A percentile compares a stretch with the other conserved stretches of the same genome.
Evolutionary conservation across 2,113 vertebrate species (phyloP).

Genomic region (Pygoscelis adeliae): DNA sequence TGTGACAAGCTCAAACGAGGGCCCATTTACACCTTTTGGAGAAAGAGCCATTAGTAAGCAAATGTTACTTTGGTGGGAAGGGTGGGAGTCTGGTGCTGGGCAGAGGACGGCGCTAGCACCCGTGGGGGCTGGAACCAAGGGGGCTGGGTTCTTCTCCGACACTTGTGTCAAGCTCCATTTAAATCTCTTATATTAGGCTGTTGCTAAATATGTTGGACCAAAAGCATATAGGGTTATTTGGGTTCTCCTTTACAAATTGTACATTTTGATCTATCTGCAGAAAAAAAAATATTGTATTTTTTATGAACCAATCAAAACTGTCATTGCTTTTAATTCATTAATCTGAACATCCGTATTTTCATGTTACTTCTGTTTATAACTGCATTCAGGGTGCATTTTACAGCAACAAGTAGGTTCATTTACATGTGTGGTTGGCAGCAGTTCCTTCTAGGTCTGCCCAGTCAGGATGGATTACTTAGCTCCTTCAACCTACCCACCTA

Average conservation of each 20-base stretch:
- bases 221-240: background rate
- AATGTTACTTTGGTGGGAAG: background rate
- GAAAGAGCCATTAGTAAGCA: background rate
- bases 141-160: background rate
- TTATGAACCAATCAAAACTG: background rate
- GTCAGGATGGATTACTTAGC: background rate
- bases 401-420: background rate
- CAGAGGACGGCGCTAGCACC: background rate
- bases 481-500: background rate
- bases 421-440: background rate
- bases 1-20: background rate
- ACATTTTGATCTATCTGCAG: background rate
- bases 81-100: background rate
- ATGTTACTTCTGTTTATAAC: background rate
- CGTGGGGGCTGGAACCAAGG: background rate
- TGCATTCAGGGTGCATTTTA: background rate
- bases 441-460: background rate
- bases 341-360: background rate
- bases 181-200: background rate
- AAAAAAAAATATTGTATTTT: background rate
- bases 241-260: background rate
- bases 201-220: background rate
- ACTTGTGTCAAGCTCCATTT: background rate
- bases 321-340: background rate
- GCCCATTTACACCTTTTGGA: background rate